Percentiles rank a stretch among this genome's conserved stretches.
phyloP scores from a whole-genome alignment of 2,888 invertebrate genomes.

The Cetonia aurata region DNA sequence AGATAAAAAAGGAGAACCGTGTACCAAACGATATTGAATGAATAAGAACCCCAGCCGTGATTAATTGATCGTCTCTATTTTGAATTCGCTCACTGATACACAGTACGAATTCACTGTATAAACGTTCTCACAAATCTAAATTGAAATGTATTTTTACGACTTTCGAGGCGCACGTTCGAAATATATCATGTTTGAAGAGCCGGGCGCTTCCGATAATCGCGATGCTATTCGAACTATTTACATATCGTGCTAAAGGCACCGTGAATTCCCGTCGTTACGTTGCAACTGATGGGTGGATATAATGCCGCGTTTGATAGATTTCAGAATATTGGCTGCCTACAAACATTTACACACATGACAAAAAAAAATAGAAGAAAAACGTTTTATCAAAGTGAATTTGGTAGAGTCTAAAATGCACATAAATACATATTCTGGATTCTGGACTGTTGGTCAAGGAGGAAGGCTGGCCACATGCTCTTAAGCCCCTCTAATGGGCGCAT shows the following conservation, averaged over 20 bases:
- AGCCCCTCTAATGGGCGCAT: too few species aligned
- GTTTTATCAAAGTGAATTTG: neutral
- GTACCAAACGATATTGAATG: constrained; percentile 9
- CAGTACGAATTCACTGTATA: constrained; percentile 34
- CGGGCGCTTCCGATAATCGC: constrained; percentile 28
- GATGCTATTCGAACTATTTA: constrained; percentile 30
- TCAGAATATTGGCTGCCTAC: too few species aligned
- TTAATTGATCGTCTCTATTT: constrained; percentile 45
- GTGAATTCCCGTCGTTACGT: constrained; percentile 24
- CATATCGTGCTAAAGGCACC: constrained; percentile 33
- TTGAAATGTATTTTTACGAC: constrained; percentile 40
- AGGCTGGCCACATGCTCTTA: too few species aligned
- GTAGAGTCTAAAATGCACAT: neutral
- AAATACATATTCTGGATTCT: too few species aligned
- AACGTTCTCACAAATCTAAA: constrained; percentile 39
- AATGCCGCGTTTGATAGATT: neutral
- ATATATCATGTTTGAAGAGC: constrained; percentile 37
- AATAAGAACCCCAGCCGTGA: constrained; percentile 29
- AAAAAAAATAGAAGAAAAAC: neutral
- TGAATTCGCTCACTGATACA: constrained; percentile 38
- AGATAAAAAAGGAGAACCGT: too few species aligned
- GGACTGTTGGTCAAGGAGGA: too few species aligned
- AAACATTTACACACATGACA: too few species aligned
- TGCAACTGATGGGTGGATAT: constrained; percentile 9
- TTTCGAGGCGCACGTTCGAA: constrained; percentile 17